A percentile compares a stretch with the other conserved stretches of the same genome.
Conservation (phyloP, 2,797 vertebrate species). For the Microtus obscurus region DNA sequence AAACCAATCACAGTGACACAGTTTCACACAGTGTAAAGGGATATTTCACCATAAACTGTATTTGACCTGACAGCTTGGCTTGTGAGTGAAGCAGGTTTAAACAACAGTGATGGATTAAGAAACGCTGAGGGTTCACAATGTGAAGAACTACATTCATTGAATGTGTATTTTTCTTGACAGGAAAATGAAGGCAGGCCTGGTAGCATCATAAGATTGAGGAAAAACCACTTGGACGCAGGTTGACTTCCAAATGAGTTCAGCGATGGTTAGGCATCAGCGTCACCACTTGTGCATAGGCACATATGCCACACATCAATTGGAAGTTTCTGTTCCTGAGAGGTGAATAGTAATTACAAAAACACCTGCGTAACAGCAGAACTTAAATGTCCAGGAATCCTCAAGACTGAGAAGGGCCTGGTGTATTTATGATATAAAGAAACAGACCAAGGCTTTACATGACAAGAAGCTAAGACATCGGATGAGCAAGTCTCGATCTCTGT, state of each 20-base stretch:
- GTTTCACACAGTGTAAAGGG: not conserved
- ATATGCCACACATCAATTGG: not conserved
- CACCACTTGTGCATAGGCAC: not conserved
- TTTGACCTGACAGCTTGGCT: constrained; percentile 8
- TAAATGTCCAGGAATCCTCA: not conserved
- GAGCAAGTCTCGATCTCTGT: not conserved
- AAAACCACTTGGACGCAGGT: not conserved
- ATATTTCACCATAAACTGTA: not conserved
- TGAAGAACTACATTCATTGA: not conserved
- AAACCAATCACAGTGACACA: not conserved
- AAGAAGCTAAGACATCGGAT: not conserved
- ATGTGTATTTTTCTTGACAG: constrained; percentile 1
- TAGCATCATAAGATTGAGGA: not conserved
- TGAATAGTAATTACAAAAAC: not conserved
- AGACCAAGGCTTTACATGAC: not conserved
- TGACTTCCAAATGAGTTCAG: constrained; percentile 26
- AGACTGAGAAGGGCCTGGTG: not conserved
- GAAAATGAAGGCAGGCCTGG: not conserved
- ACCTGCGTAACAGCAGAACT: not conserved
- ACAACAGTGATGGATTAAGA: constrained; percentile 31
- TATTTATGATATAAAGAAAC: not conserved
- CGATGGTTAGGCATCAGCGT: not conserved
- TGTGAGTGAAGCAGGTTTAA: not conserved
- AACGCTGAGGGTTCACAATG: not conserved
- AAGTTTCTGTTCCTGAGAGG: not conserved